These are phyloP conservation scores for Norana najaformis DNA, from an alignment of 2,888 invertebrate genomes.

Conservation along the genomic window DNA sequence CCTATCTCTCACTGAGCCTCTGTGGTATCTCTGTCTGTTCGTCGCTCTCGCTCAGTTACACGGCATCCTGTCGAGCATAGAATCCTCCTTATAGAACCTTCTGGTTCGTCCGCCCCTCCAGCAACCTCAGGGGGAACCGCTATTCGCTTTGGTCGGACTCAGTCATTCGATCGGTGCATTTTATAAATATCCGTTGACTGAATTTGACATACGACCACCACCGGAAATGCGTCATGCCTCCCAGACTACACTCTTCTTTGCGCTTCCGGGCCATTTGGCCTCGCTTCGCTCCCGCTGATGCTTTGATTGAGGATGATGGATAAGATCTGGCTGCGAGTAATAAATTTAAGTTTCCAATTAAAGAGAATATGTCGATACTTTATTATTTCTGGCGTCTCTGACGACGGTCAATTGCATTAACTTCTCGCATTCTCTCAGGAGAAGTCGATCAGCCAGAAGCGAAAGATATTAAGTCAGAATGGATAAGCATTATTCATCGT, in stretches of 20 bases:
- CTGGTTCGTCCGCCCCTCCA: not conserved
- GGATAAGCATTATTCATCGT: not conserved
- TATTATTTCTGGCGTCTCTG: not conserved
- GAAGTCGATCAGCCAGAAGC: not conserved
- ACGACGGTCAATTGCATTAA: not conserved
- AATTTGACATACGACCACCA: constrained; percentile 13
- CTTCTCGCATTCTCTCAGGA: constrained; percentile 19
- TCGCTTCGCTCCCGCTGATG: not conserved
- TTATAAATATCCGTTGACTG: constrained; percentile 7
- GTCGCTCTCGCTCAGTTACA: not conserved
- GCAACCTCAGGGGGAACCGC: not conserved
- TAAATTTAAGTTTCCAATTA: constrained; percentile 13
- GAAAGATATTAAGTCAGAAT: constrained; percentile 5
- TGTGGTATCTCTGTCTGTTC: no score
- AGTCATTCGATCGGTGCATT: not conserved
- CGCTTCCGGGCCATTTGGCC: not conserved
- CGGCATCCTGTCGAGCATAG: not conserved
- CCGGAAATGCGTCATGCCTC: not conserved
- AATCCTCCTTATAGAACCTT: not conserved
- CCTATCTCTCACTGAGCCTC: no score
- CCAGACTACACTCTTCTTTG: not conserved
- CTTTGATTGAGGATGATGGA: not conserved
- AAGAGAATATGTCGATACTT: not conserved
- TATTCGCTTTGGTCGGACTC: not conserved
- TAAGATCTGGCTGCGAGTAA: not conserved